These are phyloP conservation scores for Ameiurus melas DNA, from an alignment of 2,113 vertebrate species.

Conservation along the genomic window DNA sequence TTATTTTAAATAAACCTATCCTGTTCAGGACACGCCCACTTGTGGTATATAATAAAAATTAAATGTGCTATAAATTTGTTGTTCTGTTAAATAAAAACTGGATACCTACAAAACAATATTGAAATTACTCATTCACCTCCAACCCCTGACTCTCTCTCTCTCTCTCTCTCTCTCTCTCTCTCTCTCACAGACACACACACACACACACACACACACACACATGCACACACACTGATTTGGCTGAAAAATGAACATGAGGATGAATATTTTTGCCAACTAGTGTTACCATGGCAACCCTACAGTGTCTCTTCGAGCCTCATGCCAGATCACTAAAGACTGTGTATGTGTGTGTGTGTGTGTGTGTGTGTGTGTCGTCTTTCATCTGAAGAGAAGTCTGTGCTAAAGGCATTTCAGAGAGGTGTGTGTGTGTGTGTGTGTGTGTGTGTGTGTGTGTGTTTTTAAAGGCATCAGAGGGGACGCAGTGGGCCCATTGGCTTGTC, in stretches of 20 bases:
- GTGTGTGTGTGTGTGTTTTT: slow-evolving; percentile 5
- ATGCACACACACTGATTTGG: not conserved
- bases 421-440: slow-evolving; percentile 9
- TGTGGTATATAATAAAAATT: not conserved
- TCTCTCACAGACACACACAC: not conserved
- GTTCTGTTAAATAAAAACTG: not conserved
- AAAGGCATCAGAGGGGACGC: not conserved
- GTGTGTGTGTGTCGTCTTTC: slow-evolving; percentile 14
- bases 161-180: not conserved
- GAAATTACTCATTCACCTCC: not conserved
- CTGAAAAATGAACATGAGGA: slow-evolving; percentile 39
- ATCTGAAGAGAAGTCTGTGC: not conserved
- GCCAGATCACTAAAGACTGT: too few relatives aligned
- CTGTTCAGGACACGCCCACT: not conserved
- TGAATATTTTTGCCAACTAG: slow-evolving; percentile 25
- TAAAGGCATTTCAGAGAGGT: not conserved
- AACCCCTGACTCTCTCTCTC: not conserved
- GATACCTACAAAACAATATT: not conserved
- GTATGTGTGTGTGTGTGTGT: slow-evolving; percentile 26
- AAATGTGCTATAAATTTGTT: not conserved
- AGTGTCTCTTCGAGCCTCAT: slow-evolving; percentile 32
- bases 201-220: too few relatives aligned
- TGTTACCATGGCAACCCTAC: slow-evolving; percentile 58
- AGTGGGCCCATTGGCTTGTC: not conserved
- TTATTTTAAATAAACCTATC: not conserved